Evolutionary conservation across 1,140 invertebrate genomes (phyloP), one percentile per base, ranked within the genome.

Genomic region (Zaprionus capensis): DNA sequence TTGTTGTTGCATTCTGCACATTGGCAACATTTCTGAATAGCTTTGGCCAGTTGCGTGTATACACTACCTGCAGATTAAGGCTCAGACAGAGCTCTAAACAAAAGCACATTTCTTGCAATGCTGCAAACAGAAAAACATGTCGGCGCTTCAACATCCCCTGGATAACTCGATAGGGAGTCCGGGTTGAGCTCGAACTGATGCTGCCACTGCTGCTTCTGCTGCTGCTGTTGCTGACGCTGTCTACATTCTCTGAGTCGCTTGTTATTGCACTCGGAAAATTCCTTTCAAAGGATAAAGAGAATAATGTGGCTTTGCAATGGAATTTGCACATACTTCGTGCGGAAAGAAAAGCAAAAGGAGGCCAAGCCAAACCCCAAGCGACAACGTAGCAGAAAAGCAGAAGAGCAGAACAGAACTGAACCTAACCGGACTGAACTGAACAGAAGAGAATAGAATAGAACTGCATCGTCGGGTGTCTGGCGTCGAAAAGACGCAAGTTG

Each of bases 271-370:
- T 85, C 85, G 85, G 70, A 71, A 80, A 90, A 90, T 90, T 90
- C 85, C 86, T 82, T 91, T 85, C 81, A 83, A 90, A 82, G 85
- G 85, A 90, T 90, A 90, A 90, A 90, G 80, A 77, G 85, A 90
- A 90, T 90, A 90, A 90, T 90, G 85, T 90, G 85, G 85, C 85
- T 90, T 90, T 90, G 85, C 85, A 82, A 80, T 90, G 85, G 85
- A 91, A 90, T 90, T 90, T 90, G 85, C 85, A 90, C 85, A 90
- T 90, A 82, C 85, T 90, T 90, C 31, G 71, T 62, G 61, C 71
- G 66, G 75, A 68, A 66, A 70, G 66, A 58, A 59, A 58, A 51
- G 17, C 46, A 51, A 14, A 51, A 75, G 78, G 53, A 64, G 69
- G 57, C 67, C 46, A 62, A 64, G 15, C 46, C 46, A 51, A 24